phyloP scores from a whole-genome alignment of 2,888 invertebrate species.

The Fabriciana adippe region DNA sequence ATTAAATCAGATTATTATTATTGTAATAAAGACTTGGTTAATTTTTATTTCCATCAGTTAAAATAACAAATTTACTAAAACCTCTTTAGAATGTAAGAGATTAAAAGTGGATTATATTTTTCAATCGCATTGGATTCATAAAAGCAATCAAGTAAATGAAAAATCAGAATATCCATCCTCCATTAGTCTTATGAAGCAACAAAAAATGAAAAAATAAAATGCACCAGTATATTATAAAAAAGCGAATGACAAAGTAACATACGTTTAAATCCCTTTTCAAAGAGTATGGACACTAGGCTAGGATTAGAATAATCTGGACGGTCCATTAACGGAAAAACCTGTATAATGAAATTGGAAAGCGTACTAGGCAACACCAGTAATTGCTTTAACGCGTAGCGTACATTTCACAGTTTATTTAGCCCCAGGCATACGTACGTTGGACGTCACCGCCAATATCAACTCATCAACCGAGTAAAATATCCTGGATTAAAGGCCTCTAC shows the following conservation, averaged over 20 bases:
- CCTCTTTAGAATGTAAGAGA: no score
- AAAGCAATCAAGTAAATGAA: no score
- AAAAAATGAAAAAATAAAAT: neutral
- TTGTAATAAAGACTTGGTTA: no score
- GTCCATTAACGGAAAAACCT: conserved; percentile 24
- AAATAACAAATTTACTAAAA: no score
- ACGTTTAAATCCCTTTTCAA: conserved; percentile 21
- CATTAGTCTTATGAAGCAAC: neutral
- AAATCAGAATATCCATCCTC: neutral
- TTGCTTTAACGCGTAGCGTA: conserved; percentile 25
- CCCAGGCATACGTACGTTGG: conserved; percentile 10
- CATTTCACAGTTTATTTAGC: conserved; percentile 26
- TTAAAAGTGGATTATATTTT: no score
- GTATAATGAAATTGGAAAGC: conserved; percentile 27
- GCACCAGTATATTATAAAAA: conserved; percentile 1
- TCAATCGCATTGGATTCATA: no score
- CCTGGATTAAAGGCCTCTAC: conserved; percentile 15
- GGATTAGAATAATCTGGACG: conserved; percentile 25
- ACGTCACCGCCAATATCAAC: conserved; percentile 26
- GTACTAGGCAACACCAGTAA: conserved; percentile 13
- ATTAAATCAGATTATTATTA: no score
- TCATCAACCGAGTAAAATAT: conserved; percentile 20
- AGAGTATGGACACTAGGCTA: conserved; percentile 20
- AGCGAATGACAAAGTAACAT: neutral
- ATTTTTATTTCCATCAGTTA: no score